Conservation (phyloP, 1,140 invertebrate genomes). For the Penaeus chinensis region DNA sequence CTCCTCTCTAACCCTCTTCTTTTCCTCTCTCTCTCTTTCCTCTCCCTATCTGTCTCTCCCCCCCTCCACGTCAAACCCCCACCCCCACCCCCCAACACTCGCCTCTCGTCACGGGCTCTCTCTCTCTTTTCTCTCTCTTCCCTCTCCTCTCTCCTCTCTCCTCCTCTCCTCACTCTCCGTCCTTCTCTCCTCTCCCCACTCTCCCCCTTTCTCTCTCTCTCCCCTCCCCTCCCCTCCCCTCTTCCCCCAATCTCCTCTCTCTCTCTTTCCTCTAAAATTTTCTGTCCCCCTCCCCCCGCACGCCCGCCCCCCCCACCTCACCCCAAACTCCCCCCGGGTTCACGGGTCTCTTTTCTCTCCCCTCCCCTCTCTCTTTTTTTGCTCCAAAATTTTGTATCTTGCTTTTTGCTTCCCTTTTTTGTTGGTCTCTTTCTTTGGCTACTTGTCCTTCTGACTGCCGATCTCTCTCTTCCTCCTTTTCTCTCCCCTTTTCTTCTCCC, state of each 20-base stretch:
- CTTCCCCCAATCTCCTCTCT: too few species aligned
- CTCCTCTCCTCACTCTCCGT: neutral
- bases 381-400: neutral
- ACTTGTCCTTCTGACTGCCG: neutral
- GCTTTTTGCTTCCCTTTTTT: neutral
- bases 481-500: neutral
- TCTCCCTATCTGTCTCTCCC: neutral
- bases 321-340: too few species aligned
- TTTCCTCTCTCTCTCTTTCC: too few species aligned
- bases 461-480: slow-evolving; percentile 6
- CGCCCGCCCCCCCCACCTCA: too few species aligned
- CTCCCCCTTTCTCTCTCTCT: too few species aligned
- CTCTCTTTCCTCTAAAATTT: too few species aligned
- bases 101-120: neutral
- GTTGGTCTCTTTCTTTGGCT: neutral
- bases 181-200: too few species aligned
- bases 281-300: too few species aligned
- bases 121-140: neutral
- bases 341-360: too few species aligned
- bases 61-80: neutral
- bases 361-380: neutral
- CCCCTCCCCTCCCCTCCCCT: too few species aligned
- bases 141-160: neutral
- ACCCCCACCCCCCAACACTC: neutral
- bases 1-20: neutral